Evolutionary conservation across 2,888 invertebrate species (phyloP).

Genomic region (Eurytoma californica): DNA sequence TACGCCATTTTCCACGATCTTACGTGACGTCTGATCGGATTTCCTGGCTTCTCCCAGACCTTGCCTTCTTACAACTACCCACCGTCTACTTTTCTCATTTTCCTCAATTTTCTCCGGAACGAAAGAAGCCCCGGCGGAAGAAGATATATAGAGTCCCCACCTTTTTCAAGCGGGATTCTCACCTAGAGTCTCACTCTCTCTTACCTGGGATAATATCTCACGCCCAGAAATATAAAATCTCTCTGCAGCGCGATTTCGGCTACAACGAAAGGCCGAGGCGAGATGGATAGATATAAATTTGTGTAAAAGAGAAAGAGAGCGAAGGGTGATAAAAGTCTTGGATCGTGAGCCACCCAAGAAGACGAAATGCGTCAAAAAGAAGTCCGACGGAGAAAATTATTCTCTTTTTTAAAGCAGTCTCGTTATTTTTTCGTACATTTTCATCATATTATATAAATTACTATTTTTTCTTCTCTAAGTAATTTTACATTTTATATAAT

Average conservation of each 20-base stretch:
- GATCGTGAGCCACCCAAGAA: background rate
- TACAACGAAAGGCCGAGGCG: background rate
- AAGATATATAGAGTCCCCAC: constrained; percentile 15
- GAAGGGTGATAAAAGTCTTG: constrained; percentile 37
- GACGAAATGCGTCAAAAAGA: background rate
- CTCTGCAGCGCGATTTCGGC: constrained; percentile 39
- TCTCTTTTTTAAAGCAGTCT: no score
- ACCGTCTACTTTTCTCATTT: constrained; percentile 51
- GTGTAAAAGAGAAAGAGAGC: constrained; percentile 4
- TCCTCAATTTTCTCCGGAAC: constrained; percentile 42
- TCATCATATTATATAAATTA: no score
- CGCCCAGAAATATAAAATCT: constrained; percentile 53
- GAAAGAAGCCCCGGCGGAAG: constrained; percentile 14
- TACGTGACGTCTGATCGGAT: constrained; percentile 52
- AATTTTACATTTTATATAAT: no score
- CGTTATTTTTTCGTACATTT: no score
- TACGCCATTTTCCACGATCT: constrained; percentile 44
- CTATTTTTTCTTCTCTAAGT: no score
- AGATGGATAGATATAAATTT: background rate
- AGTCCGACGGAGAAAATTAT: no score
- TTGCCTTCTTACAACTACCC: constrained; percentile 38
- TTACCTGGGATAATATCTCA: constrained; percentile 49
- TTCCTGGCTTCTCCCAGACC: constrained; percentile 27
- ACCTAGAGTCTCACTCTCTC: constrained; percentile 12
- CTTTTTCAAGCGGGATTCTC: constrained; percentile 32